These are phyloP conservation scores for Isotomurus palustris DNA, from an alignment of 2,888 invertebrate species.

Conservation along the genomic window DNA sequence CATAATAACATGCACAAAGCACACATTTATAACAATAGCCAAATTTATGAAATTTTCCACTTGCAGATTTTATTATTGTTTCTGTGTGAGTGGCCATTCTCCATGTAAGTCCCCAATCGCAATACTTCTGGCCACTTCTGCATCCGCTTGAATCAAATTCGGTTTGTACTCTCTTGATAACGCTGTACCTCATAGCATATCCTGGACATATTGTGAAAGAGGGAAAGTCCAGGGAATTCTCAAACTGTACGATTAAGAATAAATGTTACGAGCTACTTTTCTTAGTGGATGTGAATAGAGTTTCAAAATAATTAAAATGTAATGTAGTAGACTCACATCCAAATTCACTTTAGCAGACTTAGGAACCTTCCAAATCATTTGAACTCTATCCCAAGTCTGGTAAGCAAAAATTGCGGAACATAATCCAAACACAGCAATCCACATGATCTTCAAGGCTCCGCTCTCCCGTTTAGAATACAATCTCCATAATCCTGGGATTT, in stretches of 20 bases:
- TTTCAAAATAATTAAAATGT: neutral
- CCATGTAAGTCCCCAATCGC: constrained; percentile 22
- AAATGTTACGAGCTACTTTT: no score
- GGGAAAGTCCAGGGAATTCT: constrained; percentile 18
- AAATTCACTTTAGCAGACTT: constrained; percentile 23
- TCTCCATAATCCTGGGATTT: constrained; percentile 20
- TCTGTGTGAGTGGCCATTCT: constrained; percentile 28
- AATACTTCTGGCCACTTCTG: constrained; percentile 6
- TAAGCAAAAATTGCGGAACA: constrained; percentile 10
- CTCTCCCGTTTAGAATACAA: constrained; percentile 4
- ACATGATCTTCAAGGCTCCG: neutral
- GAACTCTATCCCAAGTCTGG: constrained; percentile 12
- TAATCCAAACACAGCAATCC: constrained; percentile 10
- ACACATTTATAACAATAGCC: no score
- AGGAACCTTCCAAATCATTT: constrained; percentile 3
- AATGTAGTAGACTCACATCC: constrained; percentile 6
- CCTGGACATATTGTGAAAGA: constrained; percentile 29
- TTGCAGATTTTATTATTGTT: constrained; percentile 19
- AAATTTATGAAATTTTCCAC: neutral
- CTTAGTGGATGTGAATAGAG: no score
- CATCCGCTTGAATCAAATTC: constrained; percentile 23
- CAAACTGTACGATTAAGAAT: constrained; percentile 7
- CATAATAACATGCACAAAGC: no score
- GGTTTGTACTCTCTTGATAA: constrained; percentile 2
- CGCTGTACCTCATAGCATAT: constrained; percentile 14